Base-by-base conservation (phyloP, 2,797 vertebrate species). In the Echiichthys vipera region DNA sequence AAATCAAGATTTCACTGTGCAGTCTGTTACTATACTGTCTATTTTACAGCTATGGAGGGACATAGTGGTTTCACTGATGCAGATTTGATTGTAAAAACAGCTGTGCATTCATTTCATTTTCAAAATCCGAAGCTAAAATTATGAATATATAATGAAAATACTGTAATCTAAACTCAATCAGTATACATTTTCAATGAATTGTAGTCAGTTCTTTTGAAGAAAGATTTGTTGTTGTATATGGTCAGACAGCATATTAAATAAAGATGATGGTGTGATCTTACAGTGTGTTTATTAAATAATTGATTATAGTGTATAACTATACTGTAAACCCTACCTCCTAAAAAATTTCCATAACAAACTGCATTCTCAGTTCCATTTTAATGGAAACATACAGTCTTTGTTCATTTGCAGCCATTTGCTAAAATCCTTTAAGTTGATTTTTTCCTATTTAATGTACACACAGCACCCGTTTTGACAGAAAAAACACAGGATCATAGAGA, bases 1-100 rank as follows among this genome's bases (percentile, higher is more conserved):
- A 71, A 71, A 84, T 85, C 74, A 77, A 80, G 78, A 87, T 90
- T 77, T 84, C 61, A 66, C 55, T 20, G 22, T 13, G 6, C 17
- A 55, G 70, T 32, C 72, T 79, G 63, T 47, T 14, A 27, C 65
- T 73, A 81, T 71, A 36, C n/a, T n/a, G n/a, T n/a, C n/a, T n/a
- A n/a, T n/a, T n/a, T n/a, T n/a, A n/a, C n/a, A n/a, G 34, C 59
- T 32, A 34, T 27, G 65, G 6, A 50, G 7, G 39, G 24, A 47
- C 20, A 30, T 29, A 37, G 49, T 25, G 57, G 64, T 20, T 49
- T 65, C 55, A 47, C 25, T 49, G 51, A 50, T 7, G 5, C n/a
- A 24, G 39, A 20, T 46, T 30, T 27, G 32, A 47, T 22, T 39
- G 17, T 59, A 22, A 49, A 43, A 49, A 71, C 17, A 43, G 24